Evolutionary conservation across 2,113 vertebrate genomes (phyloP), one percentile per base, ranked within the genome.

Genomic region (Corynorhinus townsendii): DNA sequence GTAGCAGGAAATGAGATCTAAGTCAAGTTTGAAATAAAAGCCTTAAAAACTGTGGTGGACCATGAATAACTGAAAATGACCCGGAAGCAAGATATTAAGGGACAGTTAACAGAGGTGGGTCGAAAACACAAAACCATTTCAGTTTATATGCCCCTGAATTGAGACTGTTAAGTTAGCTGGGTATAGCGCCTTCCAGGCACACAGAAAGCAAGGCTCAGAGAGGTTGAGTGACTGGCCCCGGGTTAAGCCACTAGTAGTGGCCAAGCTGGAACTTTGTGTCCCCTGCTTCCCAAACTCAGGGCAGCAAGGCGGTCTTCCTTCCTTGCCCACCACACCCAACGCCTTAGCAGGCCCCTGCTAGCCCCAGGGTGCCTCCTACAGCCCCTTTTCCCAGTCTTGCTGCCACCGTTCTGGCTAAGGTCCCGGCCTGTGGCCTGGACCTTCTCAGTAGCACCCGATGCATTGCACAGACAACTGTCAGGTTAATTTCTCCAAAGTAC

Each of bases 401-500:
- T 7, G 66, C 68, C 35, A 35, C 62, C 16, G 22, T 17, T 35
- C 26, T 38, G 33, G 47, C 14, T 33, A 52, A 43, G 75, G 49
- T 66, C 52, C 24, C 47, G 22, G 26, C 73, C 10, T 81, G 47
- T 80, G 47, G n/a, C 86, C 30, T 22, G 15, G 22, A 33, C 15
- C 30, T 11, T 49, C 45, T 64, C 40, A 14, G 9, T 2, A 89
- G 35, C n/a, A 59, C 16, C n/a, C 1, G 1, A 8, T 2, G n/a
- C 17, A 54, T n/a, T 17, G 83, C 54, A 14, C 14, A 52, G 87
- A 49, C 28, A 87, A 59, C 38, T 47, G 30, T 43, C 45, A 66
- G 64, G 15, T 43, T 66, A 35, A 71, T 80, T 84, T 96, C 72
- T 81, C 84, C 10, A 30, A 88, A 76, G n/a, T 2, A 20, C 71